Conservation (phyloP, 2,797 vertebrate species). For the Fringilla coelebs region DNA sequence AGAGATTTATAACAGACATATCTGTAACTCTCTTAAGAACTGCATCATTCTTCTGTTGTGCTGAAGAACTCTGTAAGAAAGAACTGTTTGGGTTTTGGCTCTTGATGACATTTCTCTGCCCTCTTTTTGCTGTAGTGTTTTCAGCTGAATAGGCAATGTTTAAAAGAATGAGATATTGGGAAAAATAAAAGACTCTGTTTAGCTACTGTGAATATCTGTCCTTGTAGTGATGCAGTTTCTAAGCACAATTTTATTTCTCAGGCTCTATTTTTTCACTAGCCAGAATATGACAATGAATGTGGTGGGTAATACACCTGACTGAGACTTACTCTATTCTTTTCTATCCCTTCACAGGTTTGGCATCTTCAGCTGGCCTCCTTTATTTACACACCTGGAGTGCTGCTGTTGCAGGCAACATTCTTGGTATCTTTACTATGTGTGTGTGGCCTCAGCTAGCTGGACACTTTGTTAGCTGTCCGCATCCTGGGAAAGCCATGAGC, state of each 20-base stretch:
- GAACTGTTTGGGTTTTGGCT: neutral
- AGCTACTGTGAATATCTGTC: neutral
- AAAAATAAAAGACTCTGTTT: neutral
- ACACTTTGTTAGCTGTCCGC: conserved; percentile 37
- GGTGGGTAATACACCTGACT: neutral
- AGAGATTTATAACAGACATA: neutral
- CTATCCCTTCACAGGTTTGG: conserved; percentile 45
- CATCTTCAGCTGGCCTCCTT: conserved; percentile 67
- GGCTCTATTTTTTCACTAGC: neutral
- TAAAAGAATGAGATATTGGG: neutral
- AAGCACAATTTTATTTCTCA: neutral
- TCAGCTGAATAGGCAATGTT: neutral
- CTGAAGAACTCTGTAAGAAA: neutral
- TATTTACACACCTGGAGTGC: conserved; percentile 70
- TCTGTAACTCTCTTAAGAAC: neutral
- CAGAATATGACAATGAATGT: neutral
- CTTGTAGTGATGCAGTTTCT: neutral
- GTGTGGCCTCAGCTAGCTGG: conserved; percentile 68
- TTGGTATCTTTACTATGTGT: conserved; percentile 67
- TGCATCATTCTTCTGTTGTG: neutral
- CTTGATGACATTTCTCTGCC: neutral
- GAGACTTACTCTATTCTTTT: neutral
- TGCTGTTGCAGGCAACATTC: conserved; percentile 64
- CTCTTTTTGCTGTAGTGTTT: neutral
- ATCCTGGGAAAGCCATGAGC: conserved; percentile 68